Evolutionary conservation across 2,797 vertebrate genomes (phyloP), one percentile per base, ranked within the genome.

Genomic region (Petrocephalus sullivani): DNA sequence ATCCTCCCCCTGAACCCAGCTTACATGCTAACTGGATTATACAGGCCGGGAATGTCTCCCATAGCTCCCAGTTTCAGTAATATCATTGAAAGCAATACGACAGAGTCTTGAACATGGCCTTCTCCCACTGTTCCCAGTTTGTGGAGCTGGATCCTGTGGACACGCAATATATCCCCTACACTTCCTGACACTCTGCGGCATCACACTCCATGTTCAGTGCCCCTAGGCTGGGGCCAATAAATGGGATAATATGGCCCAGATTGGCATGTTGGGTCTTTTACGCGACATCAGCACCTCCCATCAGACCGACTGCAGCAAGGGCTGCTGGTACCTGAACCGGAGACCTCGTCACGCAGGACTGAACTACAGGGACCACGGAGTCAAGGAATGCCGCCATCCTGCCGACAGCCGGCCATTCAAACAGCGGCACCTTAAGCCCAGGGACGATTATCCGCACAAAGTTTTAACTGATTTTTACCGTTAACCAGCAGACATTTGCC

Each of bases 1-100:
- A 92, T 91, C 89, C 78, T 54, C 71, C 85, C 82, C 67, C 10
- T 71, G 67, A 89, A 90, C 90, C 88, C 89, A 90, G 91, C 92
- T 91, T 90, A 90, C 85, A 71, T 67, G 61, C 86, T 93, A 90
- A 92, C 87, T 88, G 90, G 91, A 93, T 91, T 90, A 92, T 88
- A 90, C 58, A 67, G 83, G 41, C 88, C 19, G 53, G 81, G n/a
- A 83, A 83, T 83, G 46, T 54, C 21, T 6, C 82, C 51, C 23
- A 51, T 51, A 51, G 82, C 82, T 84, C 21, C 49, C 51, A 53
- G 82, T 56, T 28, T 28, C 82, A 56, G 21, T 23, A 6, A 84
- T 7, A 56, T 19, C 64, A 37, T 28, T 14, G 64, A 16, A 7
- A 33, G 41, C 1, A 3, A 53, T 23, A 28, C 21, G 46, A 54